phyloP scores from a whole-genome alignment of 92 coral and sea anemone species.

The Parazoanthus darwini region DNA sequence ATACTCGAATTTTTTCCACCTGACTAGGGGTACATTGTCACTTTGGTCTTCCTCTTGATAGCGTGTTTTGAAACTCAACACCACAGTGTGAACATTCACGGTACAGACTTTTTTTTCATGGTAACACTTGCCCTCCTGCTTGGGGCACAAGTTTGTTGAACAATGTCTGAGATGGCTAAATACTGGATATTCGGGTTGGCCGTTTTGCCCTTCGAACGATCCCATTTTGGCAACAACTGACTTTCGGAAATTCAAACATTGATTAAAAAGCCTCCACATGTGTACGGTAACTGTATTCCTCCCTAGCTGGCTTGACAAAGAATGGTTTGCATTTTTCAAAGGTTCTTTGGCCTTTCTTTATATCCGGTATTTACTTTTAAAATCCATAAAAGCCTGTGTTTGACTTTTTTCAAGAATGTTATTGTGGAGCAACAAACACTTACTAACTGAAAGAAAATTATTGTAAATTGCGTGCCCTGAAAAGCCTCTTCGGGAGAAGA shows the following conservation, averaged over 20 bases:
- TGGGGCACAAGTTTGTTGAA: conserved; percentile 35
- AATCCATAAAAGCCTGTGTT: conserved; percentile 34
- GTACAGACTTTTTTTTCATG: conserved; percentile 17
- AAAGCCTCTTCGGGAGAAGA: no score
- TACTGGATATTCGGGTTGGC: background rate
- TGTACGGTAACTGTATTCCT: background rate
- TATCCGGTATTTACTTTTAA: conserved; percentile 39
- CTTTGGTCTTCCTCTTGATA: no score
- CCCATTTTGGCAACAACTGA: background rate
- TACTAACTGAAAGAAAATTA: no score
- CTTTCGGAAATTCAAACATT: conserved; percentile 48
- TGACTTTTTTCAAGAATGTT: no score
- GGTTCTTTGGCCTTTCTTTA: conserved; percentile 52
- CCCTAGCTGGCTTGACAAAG: conserved; percentile 46
- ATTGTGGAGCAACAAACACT: no score
- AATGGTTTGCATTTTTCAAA: conserved; percentile 69
- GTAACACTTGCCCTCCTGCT: conserved; percentile 11
- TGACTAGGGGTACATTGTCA: no score
- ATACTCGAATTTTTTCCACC: no score
- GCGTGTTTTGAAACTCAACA: no score
- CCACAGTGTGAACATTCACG: conserved; percentile 25
- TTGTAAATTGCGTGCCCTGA: no score
- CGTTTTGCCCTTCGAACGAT: background rate
- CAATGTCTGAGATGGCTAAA: conserved; percentile 20
- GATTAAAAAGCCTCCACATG: conserved; percentile 55